These are phyloP conservation scores for Drepanosiphum platanoidis DNA, from an alignment of 2,888 invertebrate species.

Conservation along the genomic window DNA sequence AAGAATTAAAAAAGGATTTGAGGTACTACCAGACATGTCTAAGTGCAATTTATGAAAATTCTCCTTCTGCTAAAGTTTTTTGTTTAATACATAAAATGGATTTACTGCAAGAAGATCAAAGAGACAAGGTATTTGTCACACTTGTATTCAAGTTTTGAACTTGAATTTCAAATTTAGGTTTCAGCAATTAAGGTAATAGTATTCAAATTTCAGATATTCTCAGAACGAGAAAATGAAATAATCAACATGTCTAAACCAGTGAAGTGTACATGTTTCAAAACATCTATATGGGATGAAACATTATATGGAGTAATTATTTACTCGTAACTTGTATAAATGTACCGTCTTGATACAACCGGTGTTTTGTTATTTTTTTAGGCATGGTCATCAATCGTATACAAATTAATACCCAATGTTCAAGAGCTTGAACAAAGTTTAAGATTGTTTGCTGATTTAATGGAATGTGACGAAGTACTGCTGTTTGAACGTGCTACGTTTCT, in stretches of 20 bases:
- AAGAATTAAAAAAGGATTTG: constrained; percentile 94
- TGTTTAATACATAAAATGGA: constrained; percentile 99
- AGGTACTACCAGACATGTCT: constrained; percentile 98
- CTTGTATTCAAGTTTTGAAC: neutral
- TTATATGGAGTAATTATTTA: constrained; percentile 77
- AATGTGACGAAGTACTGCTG: constrained; percentile 97
- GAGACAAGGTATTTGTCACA: constrained; percentile 75
- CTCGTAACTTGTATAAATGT: neutral
- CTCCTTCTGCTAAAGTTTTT: constrained; percentile 96
- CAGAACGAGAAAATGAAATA: constrained; percentile 89
- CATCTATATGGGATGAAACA: constrained; percentile 99
- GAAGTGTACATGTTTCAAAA: constrained; percentile 95
- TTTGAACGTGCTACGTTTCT: constrained; percentile 99
- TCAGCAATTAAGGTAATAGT: neutral
- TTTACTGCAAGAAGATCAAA: constrained; percentile 92
- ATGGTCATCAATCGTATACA: constrained; percentile 99
- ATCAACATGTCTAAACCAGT: constrained; percentile 88
- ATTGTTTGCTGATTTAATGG: constrained; percentile 96
- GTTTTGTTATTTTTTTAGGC: constrained; percentile 70
- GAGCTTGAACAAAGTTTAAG: constrained; percentile 92
- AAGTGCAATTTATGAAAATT: constrained; percentile 95
- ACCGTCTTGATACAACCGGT: too few relatives aligned
- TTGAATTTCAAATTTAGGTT: neutral
- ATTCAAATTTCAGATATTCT: constrained; percentile 77
- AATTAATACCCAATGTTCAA: constrained; percentile 97